Conservation (phyloP, 2,888 invertebrate species). For the Caenorhabditis afra region DNA sequence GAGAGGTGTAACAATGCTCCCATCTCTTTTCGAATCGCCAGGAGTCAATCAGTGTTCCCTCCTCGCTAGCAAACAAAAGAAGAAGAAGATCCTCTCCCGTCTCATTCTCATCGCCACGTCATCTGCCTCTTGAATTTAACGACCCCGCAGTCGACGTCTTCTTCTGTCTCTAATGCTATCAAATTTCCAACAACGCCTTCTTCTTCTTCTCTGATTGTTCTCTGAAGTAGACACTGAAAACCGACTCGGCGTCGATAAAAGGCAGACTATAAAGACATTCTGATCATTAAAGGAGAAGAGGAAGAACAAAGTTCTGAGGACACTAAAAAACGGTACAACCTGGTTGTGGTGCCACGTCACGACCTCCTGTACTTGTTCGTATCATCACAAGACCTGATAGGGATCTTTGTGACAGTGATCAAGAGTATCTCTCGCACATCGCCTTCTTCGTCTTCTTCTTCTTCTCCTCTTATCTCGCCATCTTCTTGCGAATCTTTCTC, state of each 20-base stretch:
- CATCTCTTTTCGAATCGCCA: too few relatives aligned
- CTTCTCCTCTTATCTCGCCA: neutral
- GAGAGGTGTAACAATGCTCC: slow-evolving; percentile 49
- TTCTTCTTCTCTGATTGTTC: slow-evolving; percentile 28
- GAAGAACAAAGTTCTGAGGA: neutral
- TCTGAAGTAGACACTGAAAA: slow-evolving; percentile 35
- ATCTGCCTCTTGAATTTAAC: slow-evolving; percentile 25
- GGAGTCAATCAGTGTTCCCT: slow-evolving; percentile 47
- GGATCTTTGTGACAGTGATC: too few relatives aligned
- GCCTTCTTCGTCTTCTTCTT: too few relatives aligned
- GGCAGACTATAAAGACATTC: neutral
- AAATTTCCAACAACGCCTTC: slow-evolving; percentile 39
- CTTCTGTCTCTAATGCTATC: slow-evolving; percentile 44
- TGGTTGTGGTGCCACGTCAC: too few relatives aligned
- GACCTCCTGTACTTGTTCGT: too few relatives aligned
- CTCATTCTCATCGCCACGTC: slow-evolving; percentile 18
- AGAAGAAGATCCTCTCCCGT: slow-evolving; percentile 1
- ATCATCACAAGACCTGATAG: too few relatives aligned
- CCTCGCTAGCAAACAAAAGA: slow-evolving; percentile 13
- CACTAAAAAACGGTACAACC: too few relatives aligned
- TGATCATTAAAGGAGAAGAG: neutral
- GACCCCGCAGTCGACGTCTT: slow-evolving; percentile 21
- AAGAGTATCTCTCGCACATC: too few relatives aligned
- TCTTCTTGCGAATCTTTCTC: slow-evolving; percentile 2
- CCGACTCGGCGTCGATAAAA: neutral